Base-by-base conservation (phyloP, 1,140 invertebrate species). In the Drosophila sp. region DNA sequence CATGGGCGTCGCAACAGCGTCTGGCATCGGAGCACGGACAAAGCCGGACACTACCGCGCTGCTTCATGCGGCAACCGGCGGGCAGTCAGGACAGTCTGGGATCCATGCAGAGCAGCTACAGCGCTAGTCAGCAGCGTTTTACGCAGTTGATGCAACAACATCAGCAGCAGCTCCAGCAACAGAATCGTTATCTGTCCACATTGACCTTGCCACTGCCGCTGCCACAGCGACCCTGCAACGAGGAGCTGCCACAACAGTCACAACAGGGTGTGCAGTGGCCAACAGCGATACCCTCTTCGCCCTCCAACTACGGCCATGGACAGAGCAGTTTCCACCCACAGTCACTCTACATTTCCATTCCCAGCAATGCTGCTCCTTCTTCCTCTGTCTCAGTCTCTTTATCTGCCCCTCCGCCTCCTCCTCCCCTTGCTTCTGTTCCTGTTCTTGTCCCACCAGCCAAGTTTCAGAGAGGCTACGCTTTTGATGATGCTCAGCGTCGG, bases 1-100 rank as follows among this genome's bases (percentile, higher is more conserved):
- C 72, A 2, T 65, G 65, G 63, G 72, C 76, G 1, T 41, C 36
- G 7, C 67, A 76, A 4, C 72, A 67, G 34, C 69, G 16, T 2
- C 40, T 72, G 13, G 41, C 67, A 6, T 65, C 69, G 8, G 84
- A 91, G 51, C 69, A 72, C 5, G 66, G 59, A 40, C 87, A 91
- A 50, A 92, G 90, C 16, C 83, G 91, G 7, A 92, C 91, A 6
- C 25, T 92, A 43, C 91, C 91, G 14, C 77, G 91, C 1, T 89
- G 86, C 59, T 92, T 92, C 13, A 45, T 89, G 27, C 83, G 83
- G 4, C 77, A 90, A 73, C 63, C 78, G 13, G 67, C 63, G 0
- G 76, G 78, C 46, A 87, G 82, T 16, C 82, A 90, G 61, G 76
- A 87, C 1, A 90, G 82, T 36, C 7, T 87, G 1, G 78, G 72